A percentile compares a stretch with the other conserved stretches of the same genome.
Evolutionary conservation across 2,888 invertebrate genomes (phyloP).

Genomic region (Holacanthella duospinosa): DNA sequence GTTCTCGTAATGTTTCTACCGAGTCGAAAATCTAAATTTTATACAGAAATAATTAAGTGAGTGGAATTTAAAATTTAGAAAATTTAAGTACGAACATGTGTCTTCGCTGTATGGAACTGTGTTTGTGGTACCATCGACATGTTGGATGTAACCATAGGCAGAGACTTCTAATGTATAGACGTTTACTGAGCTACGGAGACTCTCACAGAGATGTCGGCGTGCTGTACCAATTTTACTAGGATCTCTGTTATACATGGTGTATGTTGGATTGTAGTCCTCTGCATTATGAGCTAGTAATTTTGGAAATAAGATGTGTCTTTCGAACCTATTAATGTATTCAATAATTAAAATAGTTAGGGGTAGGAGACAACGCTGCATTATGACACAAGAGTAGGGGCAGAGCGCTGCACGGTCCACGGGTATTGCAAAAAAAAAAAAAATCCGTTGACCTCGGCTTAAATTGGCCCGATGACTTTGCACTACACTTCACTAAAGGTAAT

Average conservation of each 20-base stretch:
- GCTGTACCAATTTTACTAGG: slow-evolving; percentile 74
- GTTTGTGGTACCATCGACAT: slow-evolving; percentile 50
- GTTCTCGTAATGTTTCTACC: slow-evolving; percentile 66
- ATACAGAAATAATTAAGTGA: too few species aligned
- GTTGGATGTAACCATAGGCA: slow-evolving; percentile 70
- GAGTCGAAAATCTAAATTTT: slow-evolving; percentile 57
- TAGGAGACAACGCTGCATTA: too few species aligned
- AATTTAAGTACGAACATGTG: slow-evolving; percentile 72
- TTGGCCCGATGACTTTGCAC: too few species aligned
- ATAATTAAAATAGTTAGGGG: background rate
- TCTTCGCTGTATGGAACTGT: slow-evolving; percentile 84
- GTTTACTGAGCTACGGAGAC: slow-evolving; percentile 66
- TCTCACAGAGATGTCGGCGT: slow-evolving; percentile 58
- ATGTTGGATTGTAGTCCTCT: slow-evolving; percentile 73
- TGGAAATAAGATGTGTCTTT: slow-evolving; percentile 88
- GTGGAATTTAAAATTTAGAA: background rate
- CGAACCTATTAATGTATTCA: slow-evolving; percentile 55
- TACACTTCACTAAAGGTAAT: too few species aligned
- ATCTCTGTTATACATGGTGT: slow-evolving; percentile 89
- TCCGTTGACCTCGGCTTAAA: too few species aligned
- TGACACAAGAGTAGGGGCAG: too few species aligned
- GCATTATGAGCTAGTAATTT: slow-evolving; percentile 77
- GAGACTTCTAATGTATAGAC: slow-evolving; percentile 85
- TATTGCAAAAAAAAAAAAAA: too few species aligned
- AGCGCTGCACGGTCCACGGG: too few species aligned